These are phyloP conservation scores for Anarsia innoxiella DNA, from an alignment of 2,888 invertebrate species.

Conservation along the genomic window DNA sequence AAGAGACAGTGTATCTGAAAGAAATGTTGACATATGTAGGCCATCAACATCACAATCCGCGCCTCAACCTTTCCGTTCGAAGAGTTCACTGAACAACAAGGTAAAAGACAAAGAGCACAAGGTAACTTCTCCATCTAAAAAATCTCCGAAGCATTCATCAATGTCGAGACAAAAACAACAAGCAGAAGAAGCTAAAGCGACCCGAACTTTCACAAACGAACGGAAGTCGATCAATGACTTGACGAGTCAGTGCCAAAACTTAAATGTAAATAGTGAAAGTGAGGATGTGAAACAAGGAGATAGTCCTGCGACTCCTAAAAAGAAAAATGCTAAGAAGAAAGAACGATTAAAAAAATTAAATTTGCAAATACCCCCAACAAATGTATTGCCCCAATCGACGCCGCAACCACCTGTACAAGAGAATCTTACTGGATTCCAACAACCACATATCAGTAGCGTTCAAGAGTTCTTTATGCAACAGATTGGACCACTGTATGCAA, in stretches of 20 bases:
- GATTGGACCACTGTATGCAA: constrained; percentile 44
- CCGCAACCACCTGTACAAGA: constrained; percentile 21
- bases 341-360: constrained; percentile 40
- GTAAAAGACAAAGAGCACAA: constrained; percentile 29
- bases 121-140: constrained; percentile 17
- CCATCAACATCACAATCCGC: constrained; percentile 33
- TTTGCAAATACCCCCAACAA: constrained; percentile 31
- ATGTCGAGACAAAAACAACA: constrained; percentile 18
- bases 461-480: constrained; percentile 45
- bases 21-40: constrained; percentile 29
- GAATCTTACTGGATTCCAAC: background rate
- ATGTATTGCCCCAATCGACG: constrained; percentile 22
- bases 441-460: constrained; percentile 30
- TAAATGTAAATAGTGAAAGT: constrained; percentile 29
- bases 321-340: constrained; percentile 48
- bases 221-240: constrained; percentile 26
- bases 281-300: constrained; percentile 25
- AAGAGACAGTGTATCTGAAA: constrained; percentile 31
- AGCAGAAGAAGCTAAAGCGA: constrained; percentile 15
- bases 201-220: constrained; percentile 20
- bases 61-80: constrained; percentile 33
- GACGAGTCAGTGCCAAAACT: constrained; percentile 26
- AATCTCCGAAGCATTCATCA: constrained; percentile 20
- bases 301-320: constrained; percentile 26
- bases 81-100: constrained; percentile 29